A percentile compares a stretch with the other conserved stretches of the same genome.
These are phyloP conservation scores for Percopsis transmontana DNA, from an alignment of 2,113 vertebrate species.

Conservation along the genomic window DNA sequence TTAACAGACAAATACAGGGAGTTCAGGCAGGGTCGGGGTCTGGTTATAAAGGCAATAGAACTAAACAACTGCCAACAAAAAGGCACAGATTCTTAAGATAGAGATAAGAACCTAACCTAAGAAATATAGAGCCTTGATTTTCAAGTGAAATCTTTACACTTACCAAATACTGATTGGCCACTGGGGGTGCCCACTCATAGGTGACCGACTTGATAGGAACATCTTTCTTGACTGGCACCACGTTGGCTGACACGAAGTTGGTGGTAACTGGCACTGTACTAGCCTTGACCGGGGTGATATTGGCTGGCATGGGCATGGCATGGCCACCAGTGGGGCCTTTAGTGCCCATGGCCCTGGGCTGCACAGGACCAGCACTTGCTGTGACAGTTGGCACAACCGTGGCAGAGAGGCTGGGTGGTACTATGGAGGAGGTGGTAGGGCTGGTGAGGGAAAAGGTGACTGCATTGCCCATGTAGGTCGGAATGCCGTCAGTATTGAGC, in stretches of 20 bases:
- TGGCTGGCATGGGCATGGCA: background rate
- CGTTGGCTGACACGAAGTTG: constrained; percentile 33
- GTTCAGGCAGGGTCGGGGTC: no score
- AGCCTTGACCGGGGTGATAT: constrained; percentile 23
- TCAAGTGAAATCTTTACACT: constrained; percentile 44
- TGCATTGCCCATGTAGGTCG: constrained; percentile 85
- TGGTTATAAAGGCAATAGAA: no score
- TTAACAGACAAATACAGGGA: no score
- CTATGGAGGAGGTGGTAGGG: constrained; percentile 48
- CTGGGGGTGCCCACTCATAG: constrained; percentile 96
- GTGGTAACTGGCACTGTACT: constrained; percentile 31
- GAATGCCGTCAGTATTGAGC: constrained; percentile 89
- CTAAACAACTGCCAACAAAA: no score
- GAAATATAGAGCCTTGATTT: background rate
- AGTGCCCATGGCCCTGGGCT: background rate
- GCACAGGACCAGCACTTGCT: constrained; percentile 16
- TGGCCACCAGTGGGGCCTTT: background rate
- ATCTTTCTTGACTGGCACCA: constrained; percentile 82
- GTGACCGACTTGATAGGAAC: constrained; percentile 86
- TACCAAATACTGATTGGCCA: constrained; percentile 91
- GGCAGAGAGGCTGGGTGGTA: constrained; percentile 26
- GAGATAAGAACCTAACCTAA: background rate
- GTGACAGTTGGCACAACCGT: constrained; percentile 9
- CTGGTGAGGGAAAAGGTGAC: constrained; percentile 86
- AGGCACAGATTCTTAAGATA: no score